Evolutionary conservation across 2,113 vertebrate genomes (phyloP).

Genomic region (Larimichthys crocea): DNA sequence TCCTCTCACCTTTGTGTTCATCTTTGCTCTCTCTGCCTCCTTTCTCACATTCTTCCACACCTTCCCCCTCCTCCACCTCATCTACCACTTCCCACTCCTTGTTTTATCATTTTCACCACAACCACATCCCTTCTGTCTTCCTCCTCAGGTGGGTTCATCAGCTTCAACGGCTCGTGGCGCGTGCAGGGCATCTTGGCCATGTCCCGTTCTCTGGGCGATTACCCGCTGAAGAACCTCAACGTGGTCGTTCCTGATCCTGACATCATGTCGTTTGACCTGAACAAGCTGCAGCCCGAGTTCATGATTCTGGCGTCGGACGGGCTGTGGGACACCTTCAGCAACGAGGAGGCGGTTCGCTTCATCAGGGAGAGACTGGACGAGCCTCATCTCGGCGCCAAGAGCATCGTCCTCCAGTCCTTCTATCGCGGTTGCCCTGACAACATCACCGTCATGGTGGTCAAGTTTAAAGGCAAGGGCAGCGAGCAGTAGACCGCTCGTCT

Average conservation of each 20-base stretch:
- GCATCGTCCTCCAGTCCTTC: constrained; percentile 98
- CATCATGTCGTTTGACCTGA: constrained; percentile 95
- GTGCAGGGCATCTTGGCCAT: constrained; percentile 99
- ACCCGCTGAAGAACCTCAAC: constrained; percentile 97
- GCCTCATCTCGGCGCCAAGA: constrained; percentile 98
- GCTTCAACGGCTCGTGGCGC: constrained; percentile 98
- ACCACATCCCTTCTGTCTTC: background rate
- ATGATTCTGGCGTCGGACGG: constrained; percentile 98
- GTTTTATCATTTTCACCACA: background rate
- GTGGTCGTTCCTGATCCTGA: constrained; percentile 96
- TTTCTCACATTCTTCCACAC: constrained; percentile 2
- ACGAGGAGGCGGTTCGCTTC: constrained; percentile 97
- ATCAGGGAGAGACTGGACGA: constrained; percentile 96
- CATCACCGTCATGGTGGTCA: constrained; percentile 99
- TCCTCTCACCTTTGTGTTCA: constrained; percentile 14
- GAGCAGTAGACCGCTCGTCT: constrained; percentile 83
- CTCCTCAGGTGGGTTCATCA: constrained; percentile 95
- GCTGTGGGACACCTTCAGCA: constrained; percentile 99
- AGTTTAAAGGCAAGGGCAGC: constrained; percentile 92
- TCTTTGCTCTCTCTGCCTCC: background rate
- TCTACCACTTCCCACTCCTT: background rate
- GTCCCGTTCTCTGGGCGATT: constrained; percentile 97
- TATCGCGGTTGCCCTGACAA: constrained; percentile 98
- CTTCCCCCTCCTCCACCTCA: background rate
- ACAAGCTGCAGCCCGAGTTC: constrained; percentile 97